Base-by-base conservation (phyloP, 2,888 invertebrate genomes). In the Pyrgus malvae region DNA sequence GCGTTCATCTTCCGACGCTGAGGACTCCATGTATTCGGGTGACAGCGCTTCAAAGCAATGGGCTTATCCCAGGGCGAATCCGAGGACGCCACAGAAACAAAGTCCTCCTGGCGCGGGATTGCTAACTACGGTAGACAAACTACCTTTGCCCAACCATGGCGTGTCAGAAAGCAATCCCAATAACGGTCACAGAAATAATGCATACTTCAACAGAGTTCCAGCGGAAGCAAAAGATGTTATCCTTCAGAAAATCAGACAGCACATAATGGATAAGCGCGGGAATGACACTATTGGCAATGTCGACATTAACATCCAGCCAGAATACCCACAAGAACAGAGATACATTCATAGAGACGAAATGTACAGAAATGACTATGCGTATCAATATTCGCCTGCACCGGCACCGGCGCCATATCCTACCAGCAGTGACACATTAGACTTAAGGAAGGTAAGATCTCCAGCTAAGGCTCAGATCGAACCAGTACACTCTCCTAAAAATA, bases 191-290 rank as follows among this genome's bases (percentile, higher is more conserved):
- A 72, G 77, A 59, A 80, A 73, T 62, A 66, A 63, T 2, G 62
- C 76, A 35, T 84, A 87, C 69, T 85, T 85, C 63, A 88, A 85
- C 67, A 78, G 83, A 72, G 85, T 88, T 21, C 88, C 86, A 19
- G 81, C 76, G 19, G 91, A 91, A 68, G 82, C 88, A 25, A 91
- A 91, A 69, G 89, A 90, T 68, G 83, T 87, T 27, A 90, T 91
- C 57, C 70, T 90, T 56, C 90, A 90, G 74, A 91, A 90, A 78
- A 91, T 91, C 57, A 70, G 91, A 62, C 91, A 91, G 61, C 91
- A 91, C 68, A 91, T 91, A 60, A 88, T 91, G 88, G 90, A 90
- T 61, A 87, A 88, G 64, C 83, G 86, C 14, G 80, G 83, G 54
- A 85, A 84, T 63, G 90, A 87, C 23, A 74, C 70, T 58, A 62